Base-by-base conservation (phyloP, 2,113 vertebrate species). In the Candoia aspera region DNA sequence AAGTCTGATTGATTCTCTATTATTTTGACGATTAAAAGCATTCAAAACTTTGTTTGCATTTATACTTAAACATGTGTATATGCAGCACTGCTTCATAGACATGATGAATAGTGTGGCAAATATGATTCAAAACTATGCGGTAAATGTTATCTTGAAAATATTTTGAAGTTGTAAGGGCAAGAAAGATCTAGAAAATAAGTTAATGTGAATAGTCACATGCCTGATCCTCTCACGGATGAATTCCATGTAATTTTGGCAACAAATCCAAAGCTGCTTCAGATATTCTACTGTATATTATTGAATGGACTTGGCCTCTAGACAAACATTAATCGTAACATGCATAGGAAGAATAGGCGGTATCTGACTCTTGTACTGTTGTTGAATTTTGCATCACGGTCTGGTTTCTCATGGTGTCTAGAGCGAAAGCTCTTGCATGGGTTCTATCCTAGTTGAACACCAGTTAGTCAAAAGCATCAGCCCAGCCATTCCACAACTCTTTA, bases 31-130 rank as follows among this genome's bases (percentile, higher is more conserved):
- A 87, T 54, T 88, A 53, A 26, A 53, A 84, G 42, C 87, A 60
- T 60, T 86, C 58, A 54, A 64, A 86, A 49, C 11, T 86, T 92
- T 86, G 92, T 94, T 84, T 89, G 88, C 93, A 93, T 84, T 42
- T 13, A 4, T 88, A 88, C 58, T 73, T 37, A 49, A 89, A 84
- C 4, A 60, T 53, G 58, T 54, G 29, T 23, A 17, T 13, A 84
- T 12, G 33, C 29, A 62, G 68, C 11, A 54, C 58, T 89, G 54
- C 60, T 88, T 84, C 42, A 60, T 23, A 84, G 68, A 33, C 24
- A 49, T 24, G 49, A 46, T 68, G 23, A 64, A 33, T 33, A 53
- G 46, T 84, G 8, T 8, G 49, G 12, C 42, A 26, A 88, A 53
- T 83, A 13, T 2, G 46, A 62, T 6, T 86, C 83, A 60, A 2